Evolutionary conservation across 1,140 invertebrate genomes (phyloP).

Genomic region (Anagrus nilaparvatae): DNA sequence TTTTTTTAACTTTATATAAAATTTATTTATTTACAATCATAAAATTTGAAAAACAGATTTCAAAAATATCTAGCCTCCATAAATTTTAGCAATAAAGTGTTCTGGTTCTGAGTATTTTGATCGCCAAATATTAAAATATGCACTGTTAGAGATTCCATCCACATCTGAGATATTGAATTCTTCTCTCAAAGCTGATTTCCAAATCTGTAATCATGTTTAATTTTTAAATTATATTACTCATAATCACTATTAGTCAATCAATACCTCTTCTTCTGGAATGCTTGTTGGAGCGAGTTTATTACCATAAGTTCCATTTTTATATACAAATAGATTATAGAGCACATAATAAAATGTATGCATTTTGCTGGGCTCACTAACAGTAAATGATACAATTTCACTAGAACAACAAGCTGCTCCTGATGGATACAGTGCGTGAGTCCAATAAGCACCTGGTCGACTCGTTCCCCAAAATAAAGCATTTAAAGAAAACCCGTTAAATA

Average conservation of each 20-base stretch:
- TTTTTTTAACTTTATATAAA: too few relatives aligned
- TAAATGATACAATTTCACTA: constrained; percentile 37
- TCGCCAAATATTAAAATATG: constrained; percentile 39
- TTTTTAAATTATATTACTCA: neutral
- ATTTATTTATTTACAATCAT: too few relatives aligned
- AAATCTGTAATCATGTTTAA: constrained; percentile 28
- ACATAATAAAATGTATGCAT: constrained; percentile 41
- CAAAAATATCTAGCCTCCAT: too few relatives aligned
- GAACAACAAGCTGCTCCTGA: constrained; percentile 36
- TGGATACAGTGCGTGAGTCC: constrained; percentile 39
- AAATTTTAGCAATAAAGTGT: constrained; percentile 28
- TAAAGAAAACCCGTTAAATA: constrained; percentile 44
- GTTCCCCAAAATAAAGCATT: constrained; percentile 40
- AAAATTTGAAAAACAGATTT: too few relatives aligned
- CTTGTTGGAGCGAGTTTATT: constrained; percentile 28
- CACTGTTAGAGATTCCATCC: constrained; percentile 31
- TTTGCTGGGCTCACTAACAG: constrained; percentile 37
- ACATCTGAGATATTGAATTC: constrained; percentile 36
- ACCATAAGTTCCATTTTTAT: constrained; percentile 29
- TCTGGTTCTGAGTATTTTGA: constrained; percentile 34
- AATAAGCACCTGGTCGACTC: constrained; percentile 36
- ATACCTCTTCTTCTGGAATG: constrained; percentile 32
- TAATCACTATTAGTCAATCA: constrained; percentile 5
- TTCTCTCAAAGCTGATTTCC: constrained; percentile 35
- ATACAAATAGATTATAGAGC: constrained; percentile 38